These are phyloP conservation scores for Mimas tiliae DNA, from an alignment of 2,888 invertebrate species.

Conservation along the genomic window DNA sequence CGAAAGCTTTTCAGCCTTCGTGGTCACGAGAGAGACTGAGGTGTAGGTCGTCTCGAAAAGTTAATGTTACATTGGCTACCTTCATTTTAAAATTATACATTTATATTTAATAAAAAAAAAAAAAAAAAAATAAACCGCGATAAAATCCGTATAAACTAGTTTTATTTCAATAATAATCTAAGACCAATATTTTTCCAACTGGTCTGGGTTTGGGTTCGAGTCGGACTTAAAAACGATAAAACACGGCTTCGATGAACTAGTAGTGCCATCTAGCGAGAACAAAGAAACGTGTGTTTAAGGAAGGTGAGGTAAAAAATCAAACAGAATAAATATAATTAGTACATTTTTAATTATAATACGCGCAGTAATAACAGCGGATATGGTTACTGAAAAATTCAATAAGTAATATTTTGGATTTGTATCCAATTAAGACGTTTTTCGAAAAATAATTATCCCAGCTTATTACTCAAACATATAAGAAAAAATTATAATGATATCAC, in stretches of 20 bases:
- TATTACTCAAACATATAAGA: constrained; percentile 54
- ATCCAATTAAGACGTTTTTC: constrained; percentile 38
- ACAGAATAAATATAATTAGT: constrained; percentile 12
- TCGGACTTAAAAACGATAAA: too few species aligned
- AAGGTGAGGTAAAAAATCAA: constrained; percentile 1
- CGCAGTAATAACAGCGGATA: constrained; percentile 55
- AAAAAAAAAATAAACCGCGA: too few species aligned
- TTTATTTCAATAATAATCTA: too few species aligned
- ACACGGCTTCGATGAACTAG: not conserved
- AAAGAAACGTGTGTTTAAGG: not conserved
- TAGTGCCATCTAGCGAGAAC: constrained; percentile 1
- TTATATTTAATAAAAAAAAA: too few species aligned
- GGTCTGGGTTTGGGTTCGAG: too few species aligned
- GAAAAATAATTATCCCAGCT: constrained; percentile 51
- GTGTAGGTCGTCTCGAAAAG: too few species aligned
- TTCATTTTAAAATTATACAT: too few species aligned
- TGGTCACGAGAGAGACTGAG: too few species aligned
- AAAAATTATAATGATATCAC: constrained; percentile 68
- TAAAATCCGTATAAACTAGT: too few species aligned
- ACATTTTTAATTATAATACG: constrained; percentile 58
- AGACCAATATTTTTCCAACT: too few species aligned
- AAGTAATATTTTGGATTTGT: constrained; percentile 35
- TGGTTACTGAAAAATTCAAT: constrained; percentile 54
- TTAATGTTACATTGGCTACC: too few species aligned
- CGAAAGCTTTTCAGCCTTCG: too few species aligned